Percentiles rank a stretch among this genome's conserved stretches.
These are phyloP conservation scores for Xenops minutus DNA, from an alignment of 2,797 vertebrate species.

Conservation along the genomic window DNA sequence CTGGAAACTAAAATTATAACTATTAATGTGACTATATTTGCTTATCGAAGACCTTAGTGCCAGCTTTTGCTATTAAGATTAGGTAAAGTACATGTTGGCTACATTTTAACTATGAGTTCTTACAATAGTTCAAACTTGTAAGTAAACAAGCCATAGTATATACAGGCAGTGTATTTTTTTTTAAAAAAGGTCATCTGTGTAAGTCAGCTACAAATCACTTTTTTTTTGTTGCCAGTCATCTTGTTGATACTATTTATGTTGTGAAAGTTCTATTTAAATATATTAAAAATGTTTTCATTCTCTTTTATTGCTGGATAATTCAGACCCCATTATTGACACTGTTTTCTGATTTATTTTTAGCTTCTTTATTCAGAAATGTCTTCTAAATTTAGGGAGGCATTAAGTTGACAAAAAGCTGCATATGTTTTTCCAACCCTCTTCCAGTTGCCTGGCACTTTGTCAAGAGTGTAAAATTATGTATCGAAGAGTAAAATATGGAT, in stretches of 20 bases:
- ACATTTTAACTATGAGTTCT: conserved; percentile 10
- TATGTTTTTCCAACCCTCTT: background rate
- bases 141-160: conserved; percentile 23
- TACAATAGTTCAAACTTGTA: conserved; percentile 13
- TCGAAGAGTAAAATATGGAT: conserved; percentile 27
- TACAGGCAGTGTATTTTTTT: background rate
- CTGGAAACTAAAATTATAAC: background rate
- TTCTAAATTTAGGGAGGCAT: conserved; percentile 17
- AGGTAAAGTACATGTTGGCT: conserved; percentile 1
- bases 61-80: conserved; percentile 61
- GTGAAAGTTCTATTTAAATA: conserved; percentile 4
- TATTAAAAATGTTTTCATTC: background rate
- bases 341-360: conserved; percentile 31
- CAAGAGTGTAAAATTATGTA: conserved; percentile 33
- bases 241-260: background rate
- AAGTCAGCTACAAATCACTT: background rate
- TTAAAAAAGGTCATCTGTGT: background rate
- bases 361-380: conserved; percentile 2
- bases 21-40: conserved; percentile 13
- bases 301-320: conserved; percentile 11
- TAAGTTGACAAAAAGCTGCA: conserved; percentile 23
- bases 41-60: background rate
- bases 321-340: background rate
- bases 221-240: background rate
- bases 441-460: background rate